Base-by-base conservation (phyloP, 2,888 invertebrate species). In the Clanis bilineata region DNA sequence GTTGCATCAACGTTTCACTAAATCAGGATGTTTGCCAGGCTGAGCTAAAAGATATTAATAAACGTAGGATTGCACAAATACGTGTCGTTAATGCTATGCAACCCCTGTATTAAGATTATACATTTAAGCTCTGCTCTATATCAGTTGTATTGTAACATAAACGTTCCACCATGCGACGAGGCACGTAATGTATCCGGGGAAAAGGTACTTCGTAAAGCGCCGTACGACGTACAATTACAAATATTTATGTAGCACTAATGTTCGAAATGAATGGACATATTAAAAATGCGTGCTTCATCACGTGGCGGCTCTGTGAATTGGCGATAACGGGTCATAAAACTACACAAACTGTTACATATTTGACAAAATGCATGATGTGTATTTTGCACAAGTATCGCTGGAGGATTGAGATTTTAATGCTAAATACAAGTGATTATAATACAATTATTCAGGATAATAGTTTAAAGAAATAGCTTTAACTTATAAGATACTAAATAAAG, bases 361-460 rank as follows among this genome's bases (percentile, higher is more conserved):
- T 10, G 18, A 9, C 7, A 51, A 9, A 28, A 51, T 51, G 32
- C 28, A 51, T 32, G 12, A 10, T 45, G 25, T 28, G 25, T 28
- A 51, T 32, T 32, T 51, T 51, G 28, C 18, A 51, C 28, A 47
- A 47, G 15, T 28, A 25, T 9, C 28, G 32, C 15, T 18, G 10
- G 32, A 28, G 9, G 18, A 51, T 51, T 32, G 18, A 51, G 7
- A 41, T 41, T 41, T 32, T 32, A 51, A 51, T 28, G 32, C 51
- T 51, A 51, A 51, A 32, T 32, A 51, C 51, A 51, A 32, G 28
- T 28, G 51, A 28, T 32, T 51, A 51, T 32, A 51, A 18, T 32
- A 51, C 15, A 51, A n/a, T 15, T 28, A 28, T 18, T 51, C 18
- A 32, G 10, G 32, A 32, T 32, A 51, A n/a, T n/a, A n/a, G n/a